Conservation (phyloP, 1,140 invertebrate species). For the Drosophila watanabei region DNA sequence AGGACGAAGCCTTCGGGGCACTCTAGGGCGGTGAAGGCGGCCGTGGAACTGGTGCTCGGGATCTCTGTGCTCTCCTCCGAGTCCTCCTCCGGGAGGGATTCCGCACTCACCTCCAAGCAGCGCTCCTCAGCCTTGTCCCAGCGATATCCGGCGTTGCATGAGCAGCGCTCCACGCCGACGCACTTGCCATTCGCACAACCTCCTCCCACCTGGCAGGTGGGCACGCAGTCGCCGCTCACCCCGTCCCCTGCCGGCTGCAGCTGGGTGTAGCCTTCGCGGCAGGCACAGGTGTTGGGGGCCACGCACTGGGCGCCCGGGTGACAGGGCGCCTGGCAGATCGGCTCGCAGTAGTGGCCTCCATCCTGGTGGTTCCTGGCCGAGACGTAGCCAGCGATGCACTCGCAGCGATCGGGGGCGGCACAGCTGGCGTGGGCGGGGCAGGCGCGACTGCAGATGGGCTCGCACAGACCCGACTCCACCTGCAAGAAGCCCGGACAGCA, state of each 20-base stretch:
- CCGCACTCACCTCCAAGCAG: conserved; percentile 24
- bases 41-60: conserved; percentile 11
- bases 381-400: conserved; percentile 67
- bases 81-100: conserved; percentile 22
- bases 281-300: conserved; percentile 64
- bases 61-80: neutral
- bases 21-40: conserved; percentile 7
- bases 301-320: conserved; percentile 55
- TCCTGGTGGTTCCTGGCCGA: conserved; percentile 59
- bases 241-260: conserved; percentile 50
- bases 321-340: conserved; percentile 57
- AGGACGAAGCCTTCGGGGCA: conserved; percentile 52
- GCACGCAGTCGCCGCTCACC: conserved; percentile 58
- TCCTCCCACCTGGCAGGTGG: conserved; percentile 52
- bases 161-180: conserved; percentile 57
- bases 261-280: conserved; percentile 50
- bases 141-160: conserved; percentile 48
- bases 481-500: conserved; percentile 62
- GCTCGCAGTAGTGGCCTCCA: conserved; percentile 66
- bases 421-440: conserved; percentile 70
- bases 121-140: conserved; percentile 42
- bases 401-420: conserved; percentile 66
- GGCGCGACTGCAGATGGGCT: conserved; percentile 67
- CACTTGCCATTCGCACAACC: conserved; percentile 63
- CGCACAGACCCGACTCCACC: conserved; percentile 62